A percentile compares a stretch with the other conserved stretches of the same genome.
Conservation (phyloP, 1,140 invertebrate species). For the Cylas formicarius region DNA sequence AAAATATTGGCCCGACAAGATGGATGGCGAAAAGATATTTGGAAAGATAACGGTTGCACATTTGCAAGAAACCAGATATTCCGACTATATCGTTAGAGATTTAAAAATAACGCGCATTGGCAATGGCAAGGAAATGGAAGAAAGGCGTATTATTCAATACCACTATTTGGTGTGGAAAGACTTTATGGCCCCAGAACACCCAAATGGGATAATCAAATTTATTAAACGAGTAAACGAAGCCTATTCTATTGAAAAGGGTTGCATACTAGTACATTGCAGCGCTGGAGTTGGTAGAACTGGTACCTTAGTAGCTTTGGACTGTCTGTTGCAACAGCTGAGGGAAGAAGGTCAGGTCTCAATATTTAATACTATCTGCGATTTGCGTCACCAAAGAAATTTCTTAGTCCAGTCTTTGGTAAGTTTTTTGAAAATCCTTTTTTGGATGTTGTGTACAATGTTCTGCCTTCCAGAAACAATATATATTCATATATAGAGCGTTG, state of each 20-base stretch:
- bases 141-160: conserved; percentile 77
- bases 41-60: conserved; percentile 73
- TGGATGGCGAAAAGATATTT: conserved; percentile 66
- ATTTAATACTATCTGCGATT: conserved; percentile 83
- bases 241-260: conserved; percentile 72
- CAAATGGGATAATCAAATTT: conserved; percentile 82
- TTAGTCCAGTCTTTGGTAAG: conserved; percentile 82
- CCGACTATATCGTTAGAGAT: conserved; percentile 75
- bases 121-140: conserved; percentile 54
- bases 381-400: conserved; percentile 85
- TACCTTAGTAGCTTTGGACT: conserved; percentile 84
- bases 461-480: conserved; percentile 82
- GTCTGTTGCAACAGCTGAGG: conserved; percentile 73
- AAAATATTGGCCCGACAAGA: conserved; percentile 87
- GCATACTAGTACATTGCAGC: conserved; percentile 85
- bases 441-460: conserved; percentile 14
- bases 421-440: conserved; percentile 16
- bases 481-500: conserved; percentile 92
- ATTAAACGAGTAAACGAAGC: conserved; percentile 84
- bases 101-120: conserved; percentile 54
- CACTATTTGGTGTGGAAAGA: conserved; percentile 94
- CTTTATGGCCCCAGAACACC: conserved; percentile 88
- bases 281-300: conserved; percentile 90
- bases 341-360: conserved; percentile 78
- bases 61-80: conserved; percentile 65